Evolutionary conservation across 2,113 vertebrate genomes (phyloP).

Genomic region (Trichechus manatus): DNA sequence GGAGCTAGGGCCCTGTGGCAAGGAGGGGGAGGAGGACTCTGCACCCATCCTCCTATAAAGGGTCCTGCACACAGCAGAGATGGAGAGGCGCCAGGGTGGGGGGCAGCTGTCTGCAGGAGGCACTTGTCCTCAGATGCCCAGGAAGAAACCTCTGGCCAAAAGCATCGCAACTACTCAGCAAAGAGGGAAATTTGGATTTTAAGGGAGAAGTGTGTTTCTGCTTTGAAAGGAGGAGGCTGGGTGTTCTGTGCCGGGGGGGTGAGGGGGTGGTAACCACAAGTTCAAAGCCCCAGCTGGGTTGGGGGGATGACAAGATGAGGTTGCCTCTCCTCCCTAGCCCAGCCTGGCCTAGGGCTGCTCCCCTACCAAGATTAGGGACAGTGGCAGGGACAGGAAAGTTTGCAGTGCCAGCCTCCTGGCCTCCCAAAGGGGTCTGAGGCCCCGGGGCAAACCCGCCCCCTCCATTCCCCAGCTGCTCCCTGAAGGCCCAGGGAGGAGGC

Average conservation of each 20-base stretch:
- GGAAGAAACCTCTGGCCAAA: background rate
- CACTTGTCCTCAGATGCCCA: background rate
- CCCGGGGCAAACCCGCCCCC: background rate
- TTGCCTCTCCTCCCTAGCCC: background rate
- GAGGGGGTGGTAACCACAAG: no score
- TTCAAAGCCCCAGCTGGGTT: background rate
- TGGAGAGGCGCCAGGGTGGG: background rate
- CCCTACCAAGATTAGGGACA: background rate
- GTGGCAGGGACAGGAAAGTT: conserved; percentile 41
- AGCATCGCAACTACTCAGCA: background rate
- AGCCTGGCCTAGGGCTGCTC: background rate
- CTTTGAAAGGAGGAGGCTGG: background rate
- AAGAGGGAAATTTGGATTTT: conserved; percentile 53
- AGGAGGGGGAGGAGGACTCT: background rate
- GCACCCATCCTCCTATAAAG: background rate
- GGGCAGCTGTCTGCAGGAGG: background rate
- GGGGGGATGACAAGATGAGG: background rate
- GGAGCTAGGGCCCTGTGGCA: background rate
- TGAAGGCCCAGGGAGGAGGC: conserved; percentile 57
- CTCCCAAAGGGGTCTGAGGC: background rate
- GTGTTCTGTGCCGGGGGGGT: background rate
- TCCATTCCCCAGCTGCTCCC: conserved; percentile 51
- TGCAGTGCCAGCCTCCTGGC: background rate
- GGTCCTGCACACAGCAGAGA: background rate
- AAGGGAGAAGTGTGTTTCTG: background rate